Evolutionary conservation across 2,113 vertebrate genomes (phyloP).

Genomic region (Notarius lentiginosus): DNA sequence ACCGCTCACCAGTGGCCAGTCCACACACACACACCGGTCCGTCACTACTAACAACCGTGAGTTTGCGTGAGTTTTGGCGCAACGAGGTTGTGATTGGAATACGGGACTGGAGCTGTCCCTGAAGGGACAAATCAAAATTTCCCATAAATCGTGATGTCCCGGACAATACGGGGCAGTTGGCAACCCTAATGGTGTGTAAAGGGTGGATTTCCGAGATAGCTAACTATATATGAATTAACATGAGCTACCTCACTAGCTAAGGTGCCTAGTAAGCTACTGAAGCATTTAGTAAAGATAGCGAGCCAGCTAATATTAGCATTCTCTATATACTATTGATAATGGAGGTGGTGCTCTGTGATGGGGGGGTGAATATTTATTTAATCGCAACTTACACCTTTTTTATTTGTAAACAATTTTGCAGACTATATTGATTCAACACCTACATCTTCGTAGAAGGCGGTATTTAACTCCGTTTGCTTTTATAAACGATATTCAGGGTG

Average conservation of each 20-base stretch:
- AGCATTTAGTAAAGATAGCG: not conserved
- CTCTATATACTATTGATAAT: not conserved
- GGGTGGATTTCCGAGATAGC: not conserved
- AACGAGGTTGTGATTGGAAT: no score
- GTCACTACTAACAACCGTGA: no score
- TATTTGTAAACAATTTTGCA: not conserved
- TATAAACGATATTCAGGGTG: not conserved
- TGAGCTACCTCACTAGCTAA: not conserved
- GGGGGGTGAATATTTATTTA: not conserved
- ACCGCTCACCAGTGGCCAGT: no score
- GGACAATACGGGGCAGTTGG: no score
- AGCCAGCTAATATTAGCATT: not conserved
- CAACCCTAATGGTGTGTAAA: not conserved
- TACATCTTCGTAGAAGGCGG: accelerated
- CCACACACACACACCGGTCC: no score
- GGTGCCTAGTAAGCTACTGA: no score
- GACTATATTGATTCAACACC: not conserved
- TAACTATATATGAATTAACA: no score
- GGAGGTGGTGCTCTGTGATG: not conserved
- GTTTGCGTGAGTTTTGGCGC: no score
- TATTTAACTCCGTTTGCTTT: not conserved
- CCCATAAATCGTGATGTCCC: no score
- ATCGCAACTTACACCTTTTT: not conserved
- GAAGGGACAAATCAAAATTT: no score
- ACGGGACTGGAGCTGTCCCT: no score